Percentiles rank a stretch among this genome's conserved stretches.
Conservation (phyloP, 2,113 vertebrate species). For the Zapornia atra region DNA sequence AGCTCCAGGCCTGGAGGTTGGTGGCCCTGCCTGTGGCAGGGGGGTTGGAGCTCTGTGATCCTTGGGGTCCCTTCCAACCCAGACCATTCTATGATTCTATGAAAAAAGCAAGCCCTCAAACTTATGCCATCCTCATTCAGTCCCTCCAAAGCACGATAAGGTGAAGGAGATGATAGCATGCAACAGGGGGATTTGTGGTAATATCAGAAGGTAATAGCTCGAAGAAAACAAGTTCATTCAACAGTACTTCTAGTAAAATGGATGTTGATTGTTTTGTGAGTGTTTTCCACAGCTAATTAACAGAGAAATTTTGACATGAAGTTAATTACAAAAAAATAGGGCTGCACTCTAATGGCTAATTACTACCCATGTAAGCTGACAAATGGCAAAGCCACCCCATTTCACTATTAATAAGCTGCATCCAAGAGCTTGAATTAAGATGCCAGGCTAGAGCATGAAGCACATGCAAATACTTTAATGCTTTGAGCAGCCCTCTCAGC, state of each 20-base stretch:
- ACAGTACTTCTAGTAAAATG: not conserved
- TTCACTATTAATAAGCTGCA: slow-evolving; percentile 30
- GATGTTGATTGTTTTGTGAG: slow-evolving; percentile 14
- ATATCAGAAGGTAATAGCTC: not conserved
- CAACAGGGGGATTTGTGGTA: not conserved
- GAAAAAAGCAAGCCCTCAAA: not conserved
- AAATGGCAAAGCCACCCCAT: slow-evolving; percentile 35
- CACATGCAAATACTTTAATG: not conserved
- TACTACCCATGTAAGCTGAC: slow-evolving; percentile 2
- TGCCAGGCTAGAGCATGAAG: not conserved
- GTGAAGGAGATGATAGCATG: not conserved
- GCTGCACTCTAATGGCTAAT: slow-evolving; percentile 36
- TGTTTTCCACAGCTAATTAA: slow-evolving; percentile 48
- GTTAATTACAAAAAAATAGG: slow-evolving; percentile 59
- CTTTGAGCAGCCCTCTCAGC: not conserved
- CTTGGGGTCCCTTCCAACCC: too few species aligned
- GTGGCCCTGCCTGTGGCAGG: too few species aligned
- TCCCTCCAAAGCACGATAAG: not conserved
- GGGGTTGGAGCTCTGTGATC: too few species aligned
- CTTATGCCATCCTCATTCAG: not conserved
- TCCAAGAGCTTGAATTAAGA: slow-evolving; percentile 12
- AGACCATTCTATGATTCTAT: too few species aligned
- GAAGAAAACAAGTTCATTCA: not conserved
- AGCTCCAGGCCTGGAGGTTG: too few species aligned
- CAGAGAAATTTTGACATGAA: slow-evolving; percentile 41